Evolutionary conservation across 2,113 vertebrate species (phyloP).

Genomic region (Bufo gargarizans): DNA sequence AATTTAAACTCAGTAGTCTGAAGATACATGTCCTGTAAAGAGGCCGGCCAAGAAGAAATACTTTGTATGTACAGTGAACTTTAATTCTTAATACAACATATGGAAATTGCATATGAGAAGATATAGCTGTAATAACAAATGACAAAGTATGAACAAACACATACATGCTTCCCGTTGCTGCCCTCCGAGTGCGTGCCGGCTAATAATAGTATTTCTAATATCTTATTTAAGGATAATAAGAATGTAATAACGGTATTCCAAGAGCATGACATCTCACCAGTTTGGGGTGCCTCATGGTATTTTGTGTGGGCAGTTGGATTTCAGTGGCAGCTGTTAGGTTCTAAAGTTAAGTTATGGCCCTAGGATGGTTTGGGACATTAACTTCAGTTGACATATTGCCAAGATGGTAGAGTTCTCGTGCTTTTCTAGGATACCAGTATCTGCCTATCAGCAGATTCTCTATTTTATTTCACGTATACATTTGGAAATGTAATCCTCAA

Average conservation of each 20-base stretch:
- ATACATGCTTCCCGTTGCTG: not conserved
- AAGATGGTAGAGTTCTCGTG: not conserved
- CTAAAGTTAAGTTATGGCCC: conserved; percentile 25
- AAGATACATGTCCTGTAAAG: not conserved
- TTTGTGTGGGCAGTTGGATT: conserved; percentile 24
- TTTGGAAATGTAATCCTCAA: not conserved
- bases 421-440: not conserved
- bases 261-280: not conserved
- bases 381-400: not conserved
- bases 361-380: not conserved
- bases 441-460: not conserved
- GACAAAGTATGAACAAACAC: not conserved
- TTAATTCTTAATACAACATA: not conserved
- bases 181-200: not conserved
- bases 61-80: not conserved
- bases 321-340: conserved; percentile 23
- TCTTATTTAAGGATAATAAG: not conserved
- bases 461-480: not conserved
- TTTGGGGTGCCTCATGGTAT: conserved; percentile 36
- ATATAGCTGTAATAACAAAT: not conserved
- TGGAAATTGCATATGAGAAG: not conserved
- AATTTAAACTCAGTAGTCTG: too few relatives aligned
- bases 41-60: not conserved
- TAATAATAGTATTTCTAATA: not conserved
- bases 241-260: conserved; percentile 5